These are phyloP conservation scores for Chinchilla lanigera DNA, from an alignment of 2,113 vertebrate species.

Conservation along the genomic window DNA sequence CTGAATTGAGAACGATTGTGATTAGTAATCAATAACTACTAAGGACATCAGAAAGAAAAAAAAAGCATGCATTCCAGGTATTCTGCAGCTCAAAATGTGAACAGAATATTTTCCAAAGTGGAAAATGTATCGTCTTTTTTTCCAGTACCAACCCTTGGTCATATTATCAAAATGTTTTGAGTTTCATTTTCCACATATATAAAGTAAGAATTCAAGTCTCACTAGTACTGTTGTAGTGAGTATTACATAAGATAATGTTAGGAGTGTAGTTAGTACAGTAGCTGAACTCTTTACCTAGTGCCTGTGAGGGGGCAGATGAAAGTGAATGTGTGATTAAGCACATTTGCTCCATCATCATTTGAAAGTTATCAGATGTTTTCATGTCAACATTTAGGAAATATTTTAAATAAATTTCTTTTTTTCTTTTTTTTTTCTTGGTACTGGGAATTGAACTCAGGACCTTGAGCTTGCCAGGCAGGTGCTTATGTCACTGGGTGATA, in stretches of 20 bases:
- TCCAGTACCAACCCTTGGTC: neutral
- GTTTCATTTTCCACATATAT: neutral
- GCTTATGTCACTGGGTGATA: too few relatives aligned
- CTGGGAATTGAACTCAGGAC: too few relatives aligned
- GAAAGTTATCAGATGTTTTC: neutral
- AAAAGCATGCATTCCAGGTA: neutral
- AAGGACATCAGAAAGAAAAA: neutral
- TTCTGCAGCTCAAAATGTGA: neutral
- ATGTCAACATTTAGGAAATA: neutral
- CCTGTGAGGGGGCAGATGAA: neutral
- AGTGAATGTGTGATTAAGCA: neutral
- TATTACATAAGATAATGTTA: neutral
- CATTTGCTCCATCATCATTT: neutral
- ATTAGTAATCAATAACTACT: neutral
- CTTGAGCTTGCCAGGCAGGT: too few relatives aligned
- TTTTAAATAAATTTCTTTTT: slow-evolving; percentile 39
- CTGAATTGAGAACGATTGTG: neutral
- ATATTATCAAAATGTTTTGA: neutral
- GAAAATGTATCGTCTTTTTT: neutral
- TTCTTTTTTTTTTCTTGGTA: too few relatives aligned
- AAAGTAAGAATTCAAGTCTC: neutral
- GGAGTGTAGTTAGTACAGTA: neutral
- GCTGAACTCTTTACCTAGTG: neutral
- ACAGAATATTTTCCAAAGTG: neutral
- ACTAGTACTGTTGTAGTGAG: neutral